Evolutionary conservation across 2,797 vertebrate genomes (phyloP).

Genomic region (Eulemur albifrons): DNA sequence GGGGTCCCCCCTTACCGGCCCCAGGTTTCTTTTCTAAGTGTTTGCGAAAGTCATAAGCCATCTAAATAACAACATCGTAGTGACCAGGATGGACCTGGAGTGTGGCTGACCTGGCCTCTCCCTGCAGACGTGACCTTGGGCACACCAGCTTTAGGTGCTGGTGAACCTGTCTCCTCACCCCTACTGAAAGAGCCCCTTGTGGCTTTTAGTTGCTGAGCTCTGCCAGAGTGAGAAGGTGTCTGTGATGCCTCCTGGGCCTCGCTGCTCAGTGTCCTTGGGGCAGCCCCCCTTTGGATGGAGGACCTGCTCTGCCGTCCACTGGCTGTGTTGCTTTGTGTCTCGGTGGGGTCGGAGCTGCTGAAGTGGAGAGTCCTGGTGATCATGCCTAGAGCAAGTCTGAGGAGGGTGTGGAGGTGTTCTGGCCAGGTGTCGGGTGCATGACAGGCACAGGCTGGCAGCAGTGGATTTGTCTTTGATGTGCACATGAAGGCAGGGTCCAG

Average conservation of each 20-base stretch:
- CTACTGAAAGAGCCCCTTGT: slow-evolving; percentile 65
- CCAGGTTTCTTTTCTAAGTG: not conserved
- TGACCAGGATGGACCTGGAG: not conserved
- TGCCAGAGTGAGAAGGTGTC: slow-evolving; percentile 85
- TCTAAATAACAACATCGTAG: not conserved
- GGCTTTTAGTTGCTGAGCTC: slow-evolving; percentile 66
- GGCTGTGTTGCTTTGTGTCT: slow-evolving; percentile 82
- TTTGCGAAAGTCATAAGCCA: not conserved
- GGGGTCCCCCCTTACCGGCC: too few relatives aligned
- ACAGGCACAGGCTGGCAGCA: not conserved
- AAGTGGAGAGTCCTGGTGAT: slow-evolving; percentile 66
- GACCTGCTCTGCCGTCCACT: slow-evolving; percentile 84
- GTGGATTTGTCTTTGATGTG: not conserved
- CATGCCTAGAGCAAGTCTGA: slow-evolving; percentile 43
- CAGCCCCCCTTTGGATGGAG: slow-evolving; percentile 68
- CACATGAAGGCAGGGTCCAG: not conserved
- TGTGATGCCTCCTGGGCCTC: slow-evolving; percentile 75
- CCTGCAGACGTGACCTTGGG: slow-evolving; percentile 46
- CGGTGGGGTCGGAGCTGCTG: slow-evolving; percentile 66
- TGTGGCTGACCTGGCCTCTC: slow-evolving; percentile 20
- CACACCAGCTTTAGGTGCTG: slow-evolving; percentile 34
- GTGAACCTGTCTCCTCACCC: slow-evolving; percentile 61
- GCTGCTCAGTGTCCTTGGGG: slow-evolving; percentile 76
- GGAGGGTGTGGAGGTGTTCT: not conserved
- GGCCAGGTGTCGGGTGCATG: not conserved